Percentiles rank a stretch among this genome's conserved stretches.
Conservation (phyloP, 2,797 vertebrate species). For the Leucoraja ocellata region DNA sequence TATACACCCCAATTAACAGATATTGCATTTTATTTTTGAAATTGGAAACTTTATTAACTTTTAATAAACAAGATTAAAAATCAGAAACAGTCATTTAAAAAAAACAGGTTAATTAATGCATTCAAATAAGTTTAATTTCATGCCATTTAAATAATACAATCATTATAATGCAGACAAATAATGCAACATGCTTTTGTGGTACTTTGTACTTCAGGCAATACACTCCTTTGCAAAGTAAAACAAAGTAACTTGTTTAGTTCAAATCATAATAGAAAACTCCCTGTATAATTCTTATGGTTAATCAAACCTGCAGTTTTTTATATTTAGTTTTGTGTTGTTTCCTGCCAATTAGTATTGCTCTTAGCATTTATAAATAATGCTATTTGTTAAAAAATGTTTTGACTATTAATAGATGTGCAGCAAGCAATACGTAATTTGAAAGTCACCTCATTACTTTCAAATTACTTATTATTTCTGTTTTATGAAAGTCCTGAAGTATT, state of each 20-base stretch:
- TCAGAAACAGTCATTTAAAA: background rate
- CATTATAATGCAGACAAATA: background rate
- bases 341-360: background rate
- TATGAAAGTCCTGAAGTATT: background rate
- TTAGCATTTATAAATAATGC: background rate
- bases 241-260: background rate
- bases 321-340: background rate
- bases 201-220: background rate
- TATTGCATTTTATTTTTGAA: background rate
- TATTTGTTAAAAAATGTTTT: background rate
- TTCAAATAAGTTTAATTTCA: background rate
- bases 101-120: background rate
- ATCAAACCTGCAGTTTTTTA: background rate
- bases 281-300: background rate
- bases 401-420: background rate
- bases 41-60: background rate
- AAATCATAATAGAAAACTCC: background rate
- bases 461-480: too few species aligned
- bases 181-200: background rate
- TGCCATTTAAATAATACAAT: background rate
- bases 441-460: too few species aligned
- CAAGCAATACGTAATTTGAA: background rate
- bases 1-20: background rate
- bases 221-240: background rate
- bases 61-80: background rate